Conservation (phyloP, 2,113 vertebrate genomes). For the Cyprinodon variegatus region DNA sequence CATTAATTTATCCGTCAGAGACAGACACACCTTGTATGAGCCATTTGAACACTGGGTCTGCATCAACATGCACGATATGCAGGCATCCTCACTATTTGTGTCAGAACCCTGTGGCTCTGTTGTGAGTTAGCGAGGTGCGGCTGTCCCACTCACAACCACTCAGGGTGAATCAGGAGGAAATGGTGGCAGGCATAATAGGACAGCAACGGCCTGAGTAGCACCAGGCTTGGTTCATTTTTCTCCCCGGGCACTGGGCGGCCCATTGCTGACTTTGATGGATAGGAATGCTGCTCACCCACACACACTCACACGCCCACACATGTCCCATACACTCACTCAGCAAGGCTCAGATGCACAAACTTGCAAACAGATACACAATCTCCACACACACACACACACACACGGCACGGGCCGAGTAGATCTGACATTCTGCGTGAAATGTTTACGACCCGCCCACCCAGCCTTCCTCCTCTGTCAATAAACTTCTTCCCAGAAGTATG, state of each 20-base stretch:
- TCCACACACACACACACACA: constrained; percentile 10
- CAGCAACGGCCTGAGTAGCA: constrained; percentile 39
- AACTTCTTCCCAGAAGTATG: constrained; percentile 71
- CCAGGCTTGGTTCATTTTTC: constrained; percentile 69
- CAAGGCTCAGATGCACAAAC: constrained; percentile 24
- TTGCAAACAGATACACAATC: constrained; percentile 6
- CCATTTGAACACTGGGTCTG: neutral
- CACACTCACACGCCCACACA: constrained; percentile 66
- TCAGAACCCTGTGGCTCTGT: constrained; percentile 47
- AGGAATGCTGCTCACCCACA: constrained; percentile 79
- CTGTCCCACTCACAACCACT: constrained; percentile 52
- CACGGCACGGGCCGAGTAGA: constrained; percentile 55
- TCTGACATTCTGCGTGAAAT: constrained; percentile 69
- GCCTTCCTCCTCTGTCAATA: constrained; percentile 72
- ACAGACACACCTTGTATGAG: constrained; percentile 19
- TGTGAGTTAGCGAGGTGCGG: constrained; percentile 56
- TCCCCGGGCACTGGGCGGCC: constrained; percentile 68
- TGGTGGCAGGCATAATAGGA: constrained; percentile 60
- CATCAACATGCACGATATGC: constrained; percentile 19
- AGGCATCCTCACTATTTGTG: constrained; percentile 33
- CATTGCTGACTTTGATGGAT: constrained; percentile 76
- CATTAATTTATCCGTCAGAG: neutral
- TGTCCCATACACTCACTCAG: constrained; percentile 69
- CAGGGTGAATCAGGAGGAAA: constrained; percentile 73
- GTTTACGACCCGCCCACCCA: constrained; percentile 73